These are phyloP conservation scores for Hippocampus zosterae DNA, from an alignment of 2,113 vertebrate species.

Conservation along the genomic window DNA sequence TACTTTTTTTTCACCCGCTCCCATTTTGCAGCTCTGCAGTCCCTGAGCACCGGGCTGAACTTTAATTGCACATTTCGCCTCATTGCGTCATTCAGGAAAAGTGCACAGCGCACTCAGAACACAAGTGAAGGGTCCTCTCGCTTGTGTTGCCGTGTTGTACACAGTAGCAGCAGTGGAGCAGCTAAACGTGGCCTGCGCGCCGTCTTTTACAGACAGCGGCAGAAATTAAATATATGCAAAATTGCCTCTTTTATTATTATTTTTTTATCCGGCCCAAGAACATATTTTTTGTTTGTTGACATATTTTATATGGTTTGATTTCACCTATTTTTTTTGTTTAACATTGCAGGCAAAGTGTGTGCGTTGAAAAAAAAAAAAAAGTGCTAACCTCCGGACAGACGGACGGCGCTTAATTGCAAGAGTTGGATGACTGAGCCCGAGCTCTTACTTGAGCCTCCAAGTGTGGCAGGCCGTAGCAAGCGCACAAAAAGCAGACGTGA, in stretches of 20 bases:
- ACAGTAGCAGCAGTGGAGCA: not conserved
- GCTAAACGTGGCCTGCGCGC: not conserved
- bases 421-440: not conserved
- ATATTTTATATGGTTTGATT: too few species aligned
- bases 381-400: too few species aligned
- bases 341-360: too few species aligned
- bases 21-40: conserved; percentile 43
- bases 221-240: not conserved
- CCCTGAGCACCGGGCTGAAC: conserved; percentile 64
- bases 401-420: too few species aligned
- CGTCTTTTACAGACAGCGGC: not conserved
- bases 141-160: not conserved
- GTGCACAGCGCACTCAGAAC: conserved; percentile 12
- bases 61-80: conserved; percentile 55
- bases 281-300: too few species aligned
- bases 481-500: not conserved
- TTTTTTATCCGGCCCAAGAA: not conserved
- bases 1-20: conserved; percentile 12
- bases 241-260: not conserved
- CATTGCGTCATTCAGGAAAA: conserved; percentile 55
- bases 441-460: not conserved
- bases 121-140: not conserved
- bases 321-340: too few species aligned
- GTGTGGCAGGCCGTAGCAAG: too few species aligned
- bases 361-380: too few species aligned